Evolutionary conservation across 2,797 vertebrate species (phyloP), one percentile per base, ranked within the genome.

Genomic region (Acropternis orthonyx): DNA sequence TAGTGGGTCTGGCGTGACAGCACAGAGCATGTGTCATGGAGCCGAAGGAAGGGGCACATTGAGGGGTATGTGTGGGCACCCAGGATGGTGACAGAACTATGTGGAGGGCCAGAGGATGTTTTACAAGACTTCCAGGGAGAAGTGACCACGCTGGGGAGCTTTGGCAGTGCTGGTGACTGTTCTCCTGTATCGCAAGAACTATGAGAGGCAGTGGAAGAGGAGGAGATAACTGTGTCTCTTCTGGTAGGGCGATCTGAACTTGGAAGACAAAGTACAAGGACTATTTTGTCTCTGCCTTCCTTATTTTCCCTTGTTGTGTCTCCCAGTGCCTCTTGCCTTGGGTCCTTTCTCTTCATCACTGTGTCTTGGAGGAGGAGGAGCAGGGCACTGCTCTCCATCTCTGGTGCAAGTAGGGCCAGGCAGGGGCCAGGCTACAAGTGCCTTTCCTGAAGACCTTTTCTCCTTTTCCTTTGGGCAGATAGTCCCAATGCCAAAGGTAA

Each of bases 71-170:
- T 71, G 28, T 58, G 19, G 21, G 63, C 28, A 63, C 27, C n/a
- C 54, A 62, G 77, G 37, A 36, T 36, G 27, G 41, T 68, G 77
- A 28, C 58, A 88, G 73, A 90, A 56, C 34, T 49, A 8, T 10
- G 6, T 41, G 17, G 43, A 36, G 37, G 37, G 21, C 15, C 26
- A 44, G 61, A 34, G 30, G 22, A 34, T 26, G 27, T 63, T 77
- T 59, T 30, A 20, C 1, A 5, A 67, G 49, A 32, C n/a, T 76
- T 75, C 23, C 13, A 30, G 23, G 34, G 26, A 69, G 68, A 49
- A 62, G 15, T 12, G 11, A 14, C 41, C 3, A 0, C 1, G 2
- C 0, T 66, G 61, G 10, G 36, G 37, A 73, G 13, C 59, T 73
- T 76, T 37, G 19, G 4, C 44, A 44, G 21, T 7, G 52, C 32